Evolutionary conservation across 2,888 invertebrate species (phyloP).

Genomic region (Tuta absoluta): DNA sequence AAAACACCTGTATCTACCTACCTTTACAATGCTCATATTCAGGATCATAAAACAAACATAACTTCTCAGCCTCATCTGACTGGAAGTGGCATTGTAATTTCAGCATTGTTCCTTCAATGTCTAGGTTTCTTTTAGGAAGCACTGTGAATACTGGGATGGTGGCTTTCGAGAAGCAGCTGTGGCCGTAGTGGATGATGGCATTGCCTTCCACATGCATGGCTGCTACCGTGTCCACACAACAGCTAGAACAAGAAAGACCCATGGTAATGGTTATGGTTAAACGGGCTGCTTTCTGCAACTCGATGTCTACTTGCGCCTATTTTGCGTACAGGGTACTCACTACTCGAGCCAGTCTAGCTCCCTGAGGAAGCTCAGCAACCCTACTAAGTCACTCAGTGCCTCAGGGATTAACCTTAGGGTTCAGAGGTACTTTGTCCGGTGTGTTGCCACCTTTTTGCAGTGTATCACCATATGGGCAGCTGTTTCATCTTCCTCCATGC

Average conservation of each 20-base stretch:
- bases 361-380: too few species aligned
- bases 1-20: conserved; percentile 40
- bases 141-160: conserved; percentile 89
- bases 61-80: conserved; percentile 52
- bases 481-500: too few species aligned
- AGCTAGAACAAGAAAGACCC: conserved; percentile 82
- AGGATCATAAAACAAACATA: conserved; percentile 85
- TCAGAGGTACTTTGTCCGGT: too few species aligned
- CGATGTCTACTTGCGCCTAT: too few species aligned
- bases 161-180: conserved; percentile 90
- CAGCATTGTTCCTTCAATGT: conserved; percentile 60
- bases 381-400: too few species aligned
- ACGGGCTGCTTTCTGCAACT: too few species aligned
- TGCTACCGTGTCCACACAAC: conserved; percentile 94
- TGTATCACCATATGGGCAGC: too few species aligned
- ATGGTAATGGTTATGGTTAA: too few species aligned
- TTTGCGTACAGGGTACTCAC: too few species aligned
- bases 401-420: too few species aligned
- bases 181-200: conserved; percentile 95
- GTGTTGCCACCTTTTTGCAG: too few species aligned
- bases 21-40: conserved; percentile 84
- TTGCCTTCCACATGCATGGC: conserved; percentile 93
- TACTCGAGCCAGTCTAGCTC: too few species aligned
- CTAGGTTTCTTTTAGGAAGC: conserved; percentile 83
- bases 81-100: conserved; percentile 46